Conservation (phyloP, 2,797 vertebrate genomes). For the Crenichthys baileyi region DNA sequence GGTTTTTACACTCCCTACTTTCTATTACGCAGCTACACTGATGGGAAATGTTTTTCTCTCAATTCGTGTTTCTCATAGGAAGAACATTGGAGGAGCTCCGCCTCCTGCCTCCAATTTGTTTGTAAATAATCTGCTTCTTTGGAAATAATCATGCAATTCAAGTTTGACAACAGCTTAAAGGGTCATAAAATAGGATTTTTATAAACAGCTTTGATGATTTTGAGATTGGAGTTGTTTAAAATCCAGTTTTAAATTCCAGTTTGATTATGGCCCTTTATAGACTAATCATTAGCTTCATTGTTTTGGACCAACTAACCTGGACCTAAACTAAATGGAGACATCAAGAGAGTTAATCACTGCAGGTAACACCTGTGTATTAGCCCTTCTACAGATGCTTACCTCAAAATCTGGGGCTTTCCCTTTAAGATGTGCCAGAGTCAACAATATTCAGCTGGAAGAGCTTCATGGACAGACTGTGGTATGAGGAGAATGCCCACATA, state of each 20-base stretch:
- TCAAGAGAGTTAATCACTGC: not conserved
- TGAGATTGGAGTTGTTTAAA: not conserved
- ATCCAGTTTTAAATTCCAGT: not conserved
- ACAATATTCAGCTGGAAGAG: not conserved
- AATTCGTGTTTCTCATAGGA: not conserved
- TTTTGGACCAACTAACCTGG: not conserved
- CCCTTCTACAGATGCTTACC: not conserved
- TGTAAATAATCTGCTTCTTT: not conserved
- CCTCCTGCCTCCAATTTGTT: not conserved
- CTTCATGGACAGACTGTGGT: slow-evolving; percentile 36
- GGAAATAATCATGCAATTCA: not conserved
- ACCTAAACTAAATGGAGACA: not conserved
- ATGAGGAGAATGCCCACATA: slow-evolving; percentile 81
- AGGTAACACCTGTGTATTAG: not conserved
- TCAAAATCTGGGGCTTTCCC: not conserved
- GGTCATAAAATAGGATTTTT: not conserved
- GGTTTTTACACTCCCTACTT: no score
- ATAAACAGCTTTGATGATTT: not conserved
- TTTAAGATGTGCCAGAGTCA: not conserved
- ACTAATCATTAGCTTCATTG: not conserved
- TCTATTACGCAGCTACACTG: not conserved
- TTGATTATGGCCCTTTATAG: not conserved
- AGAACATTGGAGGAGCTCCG: not conserved
- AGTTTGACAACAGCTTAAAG: not conserved
- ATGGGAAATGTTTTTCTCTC: not conserved